phyloP scores from a whole-genome alignment of 1,140 invertebrate genomes.

The Euwallacea fornicatus region DNA sequence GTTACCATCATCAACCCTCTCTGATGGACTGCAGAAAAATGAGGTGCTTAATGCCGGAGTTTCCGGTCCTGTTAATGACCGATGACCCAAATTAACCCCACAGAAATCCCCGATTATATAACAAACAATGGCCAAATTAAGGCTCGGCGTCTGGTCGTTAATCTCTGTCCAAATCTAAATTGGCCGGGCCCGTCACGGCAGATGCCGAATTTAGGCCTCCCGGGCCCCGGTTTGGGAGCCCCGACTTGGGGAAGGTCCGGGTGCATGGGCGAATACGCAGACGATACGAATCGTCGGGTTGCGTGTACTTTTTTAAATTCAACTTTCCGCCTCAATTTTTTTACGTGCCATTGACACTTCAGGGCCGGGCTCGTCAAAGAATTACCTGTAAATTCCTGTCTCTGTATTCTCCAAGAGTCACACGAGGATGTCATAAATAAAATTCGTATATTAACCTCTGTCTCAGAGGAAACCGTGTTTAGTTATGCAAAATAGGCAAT shows the following conservation, averaged over 20 bases:
- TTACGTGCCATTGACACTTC: not conserved
- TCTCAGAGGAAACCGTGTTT: not conserved
- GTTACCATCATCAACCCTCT: too few relatives aligned
- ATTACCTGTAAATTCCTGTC: not conserved
- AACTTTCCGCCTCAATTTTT: constrained; percentile 7
- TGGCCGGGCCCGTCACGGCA: constrained; percentile 15
- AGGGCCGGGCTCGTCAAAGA: not conserved
- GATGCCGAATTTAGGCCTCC: constrained; percentile 26
- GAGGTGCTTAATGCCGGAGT: too few relatives aligned
- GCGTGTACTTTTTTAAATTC: constrained; percentile 23
- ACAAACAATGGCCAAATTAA: constrained; percentile 11
- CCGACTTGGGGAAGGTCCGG: constrained; percentile 20
- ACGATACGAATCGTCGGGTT: constrained; percentile 27
- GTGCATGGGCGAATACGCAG: constrained; percentile 9
- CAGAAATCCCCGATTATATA: not conserved
- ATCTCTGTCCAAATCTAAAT: constrained; percentile 23
- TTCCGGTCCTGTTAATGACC: not conserved
- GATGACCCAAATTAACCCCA: constrained; percentile 6
- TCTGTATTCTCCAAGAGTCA: not conserved
- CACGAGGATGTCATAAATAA: not conserved
- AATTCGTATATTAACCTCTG: not conserved
- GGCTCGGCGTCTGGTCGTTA: constrained; percentile 6
- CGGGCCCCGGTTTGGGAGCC: constrained; percentile 12
- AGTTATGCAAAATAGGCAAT: not conserved
- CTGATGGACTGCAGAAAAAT: too few relatives aligned